These are phyloP conservation scores for Parazoanthus darwini DNA, from an alignment of 92 coral and sea anemone genomes.

Conservation along the genomic window DNA sequence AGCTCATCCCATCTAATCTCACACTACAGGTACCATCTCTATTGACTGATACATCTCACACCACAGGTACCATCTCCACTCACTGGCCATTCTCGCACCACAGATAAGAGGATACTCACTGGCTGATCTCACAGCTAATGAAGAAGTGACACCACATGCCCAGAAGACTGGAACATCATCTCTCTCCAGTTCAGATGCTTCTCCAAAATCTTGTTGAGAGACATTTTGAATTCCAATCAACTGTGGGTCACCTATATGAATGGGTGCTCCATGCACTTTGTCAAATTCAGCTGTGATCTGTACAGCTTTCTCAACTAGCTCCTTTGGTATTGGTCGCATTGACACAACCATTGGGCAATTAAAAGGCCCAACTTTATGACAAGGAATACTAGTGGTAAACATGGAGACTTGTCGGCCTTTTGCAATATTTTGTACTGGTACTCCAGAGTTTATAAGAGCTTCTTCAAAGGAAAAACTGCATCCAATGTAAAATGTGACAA, in stretches of 20 bases:
- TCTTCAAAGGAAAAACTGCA: slow-evolving; percentile 95
- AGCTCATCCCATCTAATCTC: neutral
- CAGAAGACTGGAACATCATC: slow-evolving; percentile 83
- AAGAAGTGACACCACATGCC: slow-evolving; percentile 81
- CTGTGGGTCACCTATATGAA: slow-evolving; percentile 91
- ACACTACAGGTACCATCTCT: neutral
- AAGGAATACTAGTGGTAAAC: slow-evolving; percentile 72
- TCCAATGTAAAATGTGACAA: slow-evolving; percentile 89
- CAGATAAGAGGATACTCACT: slow-evolving; percentile 48
- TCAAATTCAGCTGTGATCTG: slow-evolving; percentile 75
- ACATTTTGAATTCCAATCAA: slow-evolving; percentile 72
- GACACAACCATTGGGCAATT: slow-evolving; percentile 82
- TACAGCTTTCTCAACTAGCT: slow-evolving; percentile 70
- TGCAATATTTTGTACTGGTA: slow-evolving; percentile 52
- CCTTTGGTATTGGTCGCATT: slow-evolving; percentile 78
- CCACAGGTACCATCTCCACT: neutral
- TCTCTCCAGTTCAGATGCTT: slow-evolving; percentile 46
- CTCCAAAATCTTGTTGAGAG: slow-evolving; percentile 57
- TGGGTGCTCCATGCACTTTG: slow-evolving; percentile 93
- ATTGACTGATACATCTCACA: neutral
- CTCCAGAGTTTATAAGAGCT: slow-evolving; percentile 68
- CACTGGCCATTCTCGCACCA: neutral
- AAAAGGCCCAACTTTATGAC: slow-evolving; percentile 74
- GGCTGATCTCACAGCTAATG: slow-evolving; percentile 67
- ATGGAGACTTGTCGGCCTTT: slow-evolving; percentile 73